A percentile compares a stretch with the other conserved stretches of the same genome.
Evolutionary conservation across 2,888 invertebrate genomes (phyloP).

Genomic region (Erebia ligea): DNA sequence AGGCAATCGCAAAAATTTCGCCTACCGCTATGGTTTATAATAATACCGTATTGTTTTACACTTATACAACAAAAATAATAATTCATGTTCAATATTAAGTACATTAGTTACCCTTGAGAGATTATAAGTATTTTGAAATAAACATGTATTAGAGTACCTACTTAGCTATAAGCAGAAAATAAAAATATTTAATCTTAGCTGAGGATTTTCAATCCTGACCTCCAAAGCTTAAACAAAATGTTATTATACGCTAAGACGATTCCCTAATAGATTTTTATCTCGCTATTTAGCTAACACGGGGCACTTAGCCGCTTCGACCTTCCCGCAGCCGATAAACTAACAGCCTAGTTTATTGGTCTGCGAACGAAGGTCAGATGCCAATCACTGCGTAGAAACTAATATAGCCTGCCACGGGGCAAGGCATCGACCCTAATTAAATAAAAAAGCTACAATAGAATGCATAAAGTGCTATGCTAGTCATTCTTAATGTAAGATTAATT

Average conservation of each 20-base stretch:
- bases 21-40: no score
- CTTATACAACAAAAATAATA: no score
- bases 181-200: no score
- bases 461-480: background rate
- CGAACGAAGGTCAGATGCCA: constrained; percentile 10
- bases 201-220: no score
- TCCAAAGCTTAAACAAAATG: background rate
- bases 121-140: no score
- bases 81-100: no score
- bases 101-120: no score
- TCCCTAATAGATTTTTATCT: constrained; percentile 3
- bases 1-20: no score
- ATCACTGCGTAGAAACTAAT: constrained; percentile 10
- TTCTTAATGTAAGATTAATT: no score
- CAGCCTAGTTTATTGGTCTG: constrained; percentile 11
- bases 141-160: no score
- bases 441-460: background rate
- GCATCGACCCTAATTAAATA: background rate
- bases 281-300: background rate
- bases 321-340: background rate
- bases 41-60: no score
- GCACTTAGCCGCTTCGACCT: constrained; percentile 9
- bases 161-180: no score
- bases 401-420: constrained; percentile 7
- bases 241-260: background rate